Base-by-base conservation (phyloP, 2,797 vertebrate genomes). In the Aulostomus chinensis region DNA sequence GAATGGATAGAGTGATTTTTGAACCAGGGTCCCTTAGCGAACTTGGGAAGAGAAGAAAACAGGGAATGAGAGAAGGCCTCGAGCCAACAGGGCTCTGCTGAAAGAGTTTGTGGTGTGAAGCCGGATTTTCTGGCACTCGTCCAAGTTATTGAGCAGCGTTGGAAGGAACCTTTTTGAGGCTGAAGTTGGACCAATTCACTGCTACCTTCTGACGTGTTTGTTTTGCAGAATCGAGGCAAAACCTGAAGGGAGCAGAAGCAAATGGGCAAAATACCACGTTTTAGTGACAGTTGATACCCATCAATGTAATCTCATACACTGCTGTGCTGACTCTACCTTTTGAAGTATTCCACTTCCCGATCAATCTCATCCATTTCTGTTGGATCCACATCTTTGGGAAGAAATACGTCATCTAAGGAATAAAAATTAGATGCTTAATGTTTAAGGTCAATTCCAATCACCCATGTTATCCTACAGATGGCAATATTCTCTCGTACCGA, bases 151-250 rank as follows among this genome's bases (percentile, higher is more conserved):
- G 95, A 91, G 94, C 94, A 90, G 93, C 91, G 25, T 93, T 97
- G 47, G 94, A 94, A 90, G 94, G 91, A 88, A 93, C 94, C 91
- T 98, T 99, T 93, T 99, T 99, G 87, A 99, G 93, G 92, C 90
- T 98, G 91, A 99, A 99, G 92, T 99, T 99, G 90, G 96, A 96
- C 97, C 97, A 99, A 89, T 99, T 99, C 82, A 99, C 97, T 9
- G 95, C 94, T 80, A 99, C 93, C 84, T 99, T 99, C 91, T 97
- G 96, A 59, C 97, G 94, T 2, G 95, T 98, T 85, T 99, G 97
- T 89, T 99, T 99, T 55, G 97, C 96, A 40, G 97, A 99, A 81
- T 99, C 97, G 49, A 99, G 93, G 87, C 97, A 99, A 91, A 99
- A 99, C 88, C 97, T 99, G 68, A 11, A 63, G 10, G 2, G 6